Evolutionary conservation across 2,113 vertebrate species (phyloP), one percentile per base, ranked within the genome.

Genomic region (Carassius auratus): DNA sequence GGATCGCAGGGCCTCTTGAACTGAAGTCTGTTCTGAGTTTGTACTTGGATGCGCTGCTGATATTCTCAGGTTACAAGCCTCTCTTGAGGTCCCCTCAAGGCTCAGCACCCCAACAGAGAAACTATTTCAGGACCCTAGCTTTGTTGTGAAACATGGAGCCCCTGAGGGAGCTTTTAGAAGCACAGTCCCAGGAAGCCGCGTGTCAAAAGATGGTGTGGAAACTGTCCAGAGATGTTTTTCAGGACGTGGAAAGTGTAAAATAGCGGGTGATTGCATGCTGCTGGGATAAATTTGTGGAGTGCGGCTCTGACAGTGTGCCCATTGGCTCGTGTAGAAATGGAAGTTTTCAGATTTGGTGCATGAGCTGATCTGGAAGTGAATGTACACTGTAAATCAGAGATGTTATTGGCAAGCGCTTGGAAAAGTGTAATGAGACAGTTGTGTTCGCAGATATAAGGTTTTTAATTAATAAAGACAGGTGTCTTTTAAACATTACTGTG

Each of bases 61-160:
- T 81, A 59, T 45, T 19, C 84, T 88, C 75, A 26, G 15, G 38
- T 86, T 86, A 69, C 87, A 3, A 19, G 13, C 14, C 42, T 23
- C 48, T 52, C 3, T 0, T 5, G 2, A 42, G 84, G 61, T 78
- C 21, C 45, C 50, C 66, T 64, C 19, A 52, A 42, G 69, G 30
- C 23, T 76, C 76, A 36, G 19, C 77, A 48, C n/a, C 8, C 4
- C 4, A 15, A n/a, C 23, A 64, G 17, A 21, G 12, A 23, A 38
- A 57, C 81, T 89, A 87, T 89, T 89, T 45, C 59, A 71, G 64
- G 83, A 80, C 10, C 30, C 9, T 57, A 64, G 62, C 57, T 73
- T 62, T 75, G 77, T 86, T 86, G 50, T 83, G 33, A 86, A 85
- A 89, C 30, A 23, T 36, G 23, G 15, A 74, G 48, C 68, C 80